Conservation (phyloP, 2,113 vertebrate species). For the Uria aalge region DNA sequence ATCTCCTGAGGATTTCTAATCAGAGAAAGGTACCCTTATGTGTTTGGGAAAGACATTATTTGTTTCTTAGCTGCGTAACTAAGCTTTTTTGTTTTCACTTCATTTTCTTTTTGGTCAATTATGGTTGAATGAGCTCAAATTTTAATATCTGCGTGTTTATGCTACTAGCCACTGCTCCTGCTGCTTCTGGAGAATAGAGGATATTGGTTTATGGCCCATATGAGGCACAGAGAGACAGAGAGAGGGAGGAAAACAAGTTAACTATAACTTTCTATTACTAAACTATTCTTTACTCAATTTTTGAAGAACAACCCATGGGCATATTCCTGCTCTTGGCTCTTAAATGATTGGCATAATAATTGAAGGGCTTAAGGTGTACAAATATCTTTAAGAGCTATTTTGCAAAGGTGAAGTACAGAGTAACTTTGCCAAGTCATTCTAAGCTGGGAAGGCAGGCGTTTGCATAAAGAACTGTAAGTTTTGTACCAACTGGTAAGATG, state of each 20-base stretch:
- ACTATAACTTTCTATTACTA: background rate
- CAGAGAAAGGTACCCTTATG: background rate
- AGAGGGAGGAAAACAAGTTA: background rate
- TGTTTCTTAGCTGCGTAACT: background rate
- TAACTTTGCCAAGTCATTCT: background rate
- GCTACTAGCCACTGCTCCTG: background rate
- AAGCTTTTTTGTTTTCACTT: constrained; percentile 23
- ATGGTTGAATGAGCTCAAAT: constrained; percentile 15
- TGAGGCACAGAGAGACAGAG: background rate
- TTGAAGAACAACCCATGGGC: background rate
- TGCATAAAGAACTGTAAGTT: background rate
- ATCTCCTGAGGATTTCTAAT: background rate
- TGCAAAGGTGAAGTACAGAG: background rate
- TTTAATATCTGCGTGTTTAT: constrained; percentile 30
- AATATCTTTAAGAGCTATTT: background rate
- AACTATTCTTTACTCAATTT: background rate
- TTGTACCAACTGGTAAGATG: background rate
- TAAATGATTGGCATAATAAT: background rate
- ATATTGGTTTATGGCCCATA: background rate
- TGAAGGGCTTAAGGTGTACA: background rate
- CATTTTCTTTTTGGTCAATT: constrained; percentile 29
- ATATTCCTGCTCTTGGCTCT: background rate
- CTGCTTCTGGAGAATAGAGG: constrained; percentile 19
- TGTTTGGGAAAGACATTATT: background rate
- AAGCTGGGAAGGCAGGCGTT: background rate